These are phyloP conservation scores for Neomonachus schauinslandi DNA, from an alignment of 2,113 vertebrate species.

Conservation along the genomic window DNA sequence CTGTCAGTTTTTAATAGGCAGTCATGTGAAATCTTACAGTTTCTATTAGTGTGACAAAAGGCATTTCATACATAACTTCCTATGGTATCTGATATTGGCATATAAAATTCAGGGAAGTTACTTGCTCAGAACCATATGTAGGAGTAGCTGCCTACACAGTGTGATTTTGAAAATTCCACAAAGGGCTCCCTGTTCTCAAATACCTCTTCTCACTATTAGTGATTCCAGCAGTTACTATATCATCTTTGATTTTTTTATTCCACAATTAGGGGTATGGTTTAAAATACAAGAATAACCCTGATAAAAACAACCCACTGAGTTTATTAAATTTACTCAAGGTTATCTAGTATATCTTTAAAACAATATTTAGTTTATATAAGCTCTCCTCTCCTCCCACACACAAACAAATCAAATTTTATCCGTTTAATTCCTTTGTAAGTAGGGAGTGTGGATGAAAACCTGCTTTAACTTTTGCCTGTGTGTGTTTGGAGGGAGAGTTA, in stretches of 20 bases:
- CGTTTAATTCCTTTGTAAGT: slow-evolving; percentile 36
- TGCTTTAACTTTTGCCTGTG: slow-evolving; percentile 13
- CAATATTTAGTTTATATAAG: not conserved
- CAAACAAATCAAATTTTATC: not conserved
- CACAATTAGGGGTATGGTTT: not conserved
- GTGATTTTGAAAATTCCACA: not conserved
- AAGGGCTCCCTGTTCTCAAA: not conserved
- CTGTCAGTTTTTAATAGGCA: slow-evolving; percentile 5
- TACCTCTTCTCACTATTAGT: slow-evolving; percentile 3
- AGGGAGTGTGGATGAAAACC: not conserved
- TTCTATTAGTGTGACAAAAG: not conserved
- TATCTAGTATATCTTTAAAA: not conserved
- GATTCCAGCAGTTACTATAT: not conserved
- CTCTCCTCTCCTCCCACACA: not conserved
- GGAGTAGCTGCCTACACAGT: not conserved
- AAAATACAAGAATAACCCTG: slow-evolving; percentile 41
- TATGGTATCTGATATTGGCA: not conserved
- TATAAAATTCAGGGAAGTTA: slow-evolving; percentile 2
- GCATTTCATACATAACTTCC: not conserved
- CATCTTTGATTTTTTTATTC: not conserved
- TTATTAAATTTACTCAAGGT: slow-evolving; percentile 43
- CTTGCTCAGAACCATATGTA: not conserved
- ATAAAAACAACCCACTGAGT: slow-evolving; percentile 16
- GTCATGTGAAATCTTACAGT: not conserved
- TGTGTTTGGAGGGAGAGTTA: not conserved